These are phyloP conservation scores for Orchesella cincta DNA, from an alignment of 1,140 invertebrate genomes.

Conservation along the genomic window DNA sequence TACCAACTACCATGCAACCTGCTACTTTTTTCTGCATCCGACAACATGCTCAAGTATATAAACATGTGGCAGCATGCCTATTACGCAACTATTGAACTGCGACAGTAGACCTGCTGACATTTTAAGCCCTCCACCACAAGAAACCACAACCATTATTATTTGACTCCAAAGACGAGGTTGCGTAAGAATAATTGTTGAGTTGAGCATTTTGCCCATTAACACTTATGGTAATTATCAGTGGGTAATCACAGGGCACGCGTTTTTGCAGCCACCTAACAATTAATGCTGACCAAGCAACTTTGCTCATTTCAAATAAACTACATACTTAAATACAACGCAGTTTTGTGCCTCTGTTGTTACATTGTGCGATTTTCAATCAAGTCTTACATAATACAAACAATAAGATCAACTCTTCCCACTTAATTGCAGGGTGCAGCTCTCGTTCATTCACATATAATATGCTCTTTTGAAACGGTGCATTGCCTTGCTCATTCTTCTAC, in stretches of 20 bases:
- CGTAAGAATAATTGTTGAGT: neutral
- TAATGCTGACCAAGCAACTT: neutral
- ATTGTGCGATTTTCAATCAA: neutral
- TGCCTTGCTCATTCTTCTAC: neutral
- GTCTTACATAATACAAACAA: neutral
- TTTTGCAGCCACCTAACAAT: neutral
- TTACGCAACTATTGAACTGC: neutral
- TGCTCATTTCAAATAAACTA: neutral
- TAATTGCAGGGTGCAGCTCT: conserved; percentile 9
- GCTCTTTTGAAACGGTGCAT: neutral
- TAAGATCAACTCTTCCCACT: neutral
- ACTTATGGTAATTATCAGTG: neutral
- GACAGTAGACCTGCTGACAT: no score
- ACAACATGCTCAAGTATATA: neutral
- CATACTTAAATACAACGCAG: neutral
- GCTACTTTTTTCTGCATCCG: neutral
- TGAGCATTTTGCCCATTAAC: conserved; percentile 8
- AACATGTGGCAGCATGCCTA: neutral
- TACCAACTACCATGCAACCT: neutral
- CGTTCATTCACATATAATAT: neutral
- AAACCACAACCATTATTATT: neutral
- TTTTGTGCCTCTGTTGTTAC: neutral
- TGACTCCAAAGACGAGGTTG: neutral
- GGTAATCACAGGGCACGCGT: neutral
- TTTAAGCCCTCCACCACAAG: no score